Percentiles rank a stretch among this genome's conserved stretches.
Conservation (phyloP, 2,888 invertebrate species). For the Vandiemenella viatica region DNA sequence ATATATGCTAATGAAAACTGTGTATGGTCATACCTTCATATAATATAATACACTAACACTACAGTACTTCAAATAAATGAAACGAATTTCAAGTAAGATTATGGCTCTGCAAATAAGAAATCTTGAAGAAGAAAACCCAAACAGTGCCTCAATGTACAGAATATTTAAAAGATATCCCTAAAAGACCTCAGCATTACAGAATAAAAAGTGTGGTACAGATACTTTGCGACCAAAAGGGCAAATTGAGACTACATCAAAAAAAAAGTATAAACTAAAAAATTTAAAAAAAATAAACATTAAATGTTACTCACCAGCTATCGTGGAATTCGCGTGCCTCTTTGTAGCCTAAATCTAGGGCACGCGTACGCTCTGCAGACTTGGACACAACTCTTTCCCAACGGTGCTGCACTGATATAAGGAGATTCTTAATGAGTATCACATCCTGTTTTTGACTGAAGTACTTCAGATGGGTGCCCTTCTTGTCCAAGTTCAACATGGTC, state of each 20-base stretch:
- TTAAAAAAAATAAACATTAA: neutral
- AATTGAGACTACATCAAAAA: neutral
- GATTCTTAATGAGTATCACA: slow-evolving; percentile 94
- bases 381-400: slow-evolving; percentile 96
- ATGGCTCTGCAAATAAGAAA: too few species aligned
- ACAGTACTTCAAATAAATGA: too few species aligned
- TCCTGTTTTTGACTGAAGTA: slow-evolving; percentile 99
- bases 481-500: slow-evolving; percentile 87
- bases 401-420: slow-evolving; percentile 91
- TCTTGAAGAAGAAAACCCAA: too few species aligned
- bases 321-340: slow-evolving; percentile 92
- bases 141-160: too few species aligned
- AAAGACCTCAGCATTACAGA: too few species aligned
- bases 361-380: slow-evolving; percentile 83
- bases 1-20: too few species aligned
- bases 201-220: neutral
- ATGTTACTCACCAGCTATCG: slow-evolving; percentile 59
- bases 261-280: neutral
- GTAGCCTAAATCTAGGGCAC: slow-evolving; percentile 85
- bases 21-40: too few species aligned
- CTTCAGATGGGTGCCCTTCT: slow-evolving; percentile 93
- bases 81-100: too few species aligned
- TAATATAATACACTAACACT: too few species aligned
- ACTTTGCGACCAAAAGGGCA: neutral
- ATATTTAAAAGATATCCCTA: too few species aligned